Base-by-base conservation (phyloP, 2,888 invertebrate species). In the Caenorhabditis sp. region DNA sequence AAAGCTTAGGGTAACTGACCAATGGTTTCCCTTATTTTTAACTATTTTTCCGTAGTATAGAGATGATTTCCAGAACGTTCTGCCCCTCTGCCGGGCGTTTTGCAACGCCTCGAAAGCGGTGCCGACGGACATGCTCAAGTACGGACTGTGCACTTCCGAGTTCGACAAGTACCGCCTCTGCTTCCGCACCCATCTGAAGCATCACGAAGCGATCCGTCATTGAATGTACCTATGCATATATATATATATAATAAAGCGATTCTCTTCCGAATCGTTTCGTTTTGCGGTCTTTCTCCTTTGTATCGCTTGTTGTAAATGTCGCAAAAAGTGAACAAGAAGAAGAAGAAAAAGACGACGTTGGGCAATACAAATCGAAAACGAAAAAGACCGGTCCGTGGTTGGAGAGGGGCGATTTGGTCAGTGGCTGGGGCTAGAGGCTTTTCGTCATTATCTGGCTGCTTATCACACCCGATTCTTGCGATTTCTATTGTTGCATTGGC, bases 81-180 rank as follows among this genome's bases (percentile, higher is more conserved):
- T 78, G 0, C 81, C 81, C 9, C 50, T 78, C 11, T 81, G 81
- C 41, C 68, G 74, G 27, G 66, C 74, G 4, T 81, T 79, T 63
- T 81, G 81, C 32, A 45, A 81, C 61, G 81, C 81, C 17, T 55
- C 61, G 4, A 74, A 70, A 30, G 20, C 78, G 0, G 81, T 81
- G 15, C 81, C 81, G 13, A 78, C 75, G 24, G 79, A 81, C 32
- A 65, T 81, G 66, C 43, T 79, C 22, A 79, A 79, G 55, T 81
- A 79, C 62, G 79, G 78, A 8, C 53, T 75, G 26, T 81, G 81
- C 46, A 71, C 73, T 7, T 20, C 53, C 5, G 81, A 81, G 55
- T 81, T 81, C 58, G 81, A 81, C 52, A 81, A 81, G 52, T 79
- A 78, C 45, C 78, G 81, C 3, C 55, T 74, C 2, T 81, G 81